Evolutionary conservation across 2,888 invertebrate species (phyloP).

Genomic region (Diaprepes abbreviatus): DNA sequence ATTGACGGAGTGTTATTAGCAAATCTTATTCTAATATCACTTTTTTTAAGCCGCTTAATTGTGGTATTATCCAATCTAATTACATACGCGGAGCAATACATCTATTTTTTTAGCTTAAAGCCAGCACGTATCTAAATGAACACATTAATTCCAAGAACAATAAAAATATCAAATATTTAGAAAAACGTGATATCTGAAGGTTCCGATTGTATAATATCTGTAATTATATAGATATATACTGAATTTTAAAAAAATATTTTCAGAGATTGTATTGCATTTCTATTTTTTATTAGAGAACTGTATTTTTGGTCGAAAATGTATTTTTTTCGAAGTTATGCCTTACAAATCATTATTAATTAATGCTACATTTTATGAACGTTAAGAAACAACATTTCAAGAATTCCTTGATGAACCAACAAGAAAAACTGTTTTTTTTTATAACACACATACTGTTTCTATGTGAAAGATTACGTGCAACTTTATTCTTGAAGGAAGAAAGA

Average conservation of each 20-base stretch:
- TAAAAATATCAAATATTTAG: conserved; percentile 30
- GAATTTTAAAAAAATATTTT: not conserved
- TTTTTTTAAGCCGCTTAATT: conserved; percentile 1
- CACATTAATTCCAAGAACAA: conserved; percentile 14
- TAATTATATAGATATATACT: conserved; percentile 12
- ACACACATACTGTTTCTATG: no score
- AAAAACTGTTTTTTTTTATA: no score
- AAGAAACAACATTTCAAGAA: no score
- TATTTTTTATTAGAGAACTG: conserved; percentile 11
- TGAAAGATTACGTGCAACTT: no score
- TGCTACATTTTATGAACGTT: no score
- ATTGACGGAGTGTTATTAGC: no score
- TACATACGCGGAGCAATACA: not conserved
- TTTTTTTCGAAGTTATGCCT: no score
- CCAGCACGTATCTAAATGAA: conserved; percentile 23
- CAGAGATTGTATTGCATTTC: conserved; percentile 25
- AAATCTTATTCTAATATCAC: no score
- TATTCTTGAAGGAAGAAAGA: no score
- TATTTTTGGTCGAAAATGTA: no score
- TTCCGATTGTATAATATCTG: conserved; percentile 24
- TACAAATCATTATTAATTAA: no score
- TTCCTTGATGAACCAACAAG: no score
- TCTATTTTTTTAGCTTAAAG: conserved; percentile 20
- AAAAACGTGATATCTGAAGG: conserved; percentile 43
- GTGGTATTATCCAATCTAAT: conserved; percentile 5